Conservation (phyloP, 2,888 invertebrate species). For the Litoditis marina region DNA sequence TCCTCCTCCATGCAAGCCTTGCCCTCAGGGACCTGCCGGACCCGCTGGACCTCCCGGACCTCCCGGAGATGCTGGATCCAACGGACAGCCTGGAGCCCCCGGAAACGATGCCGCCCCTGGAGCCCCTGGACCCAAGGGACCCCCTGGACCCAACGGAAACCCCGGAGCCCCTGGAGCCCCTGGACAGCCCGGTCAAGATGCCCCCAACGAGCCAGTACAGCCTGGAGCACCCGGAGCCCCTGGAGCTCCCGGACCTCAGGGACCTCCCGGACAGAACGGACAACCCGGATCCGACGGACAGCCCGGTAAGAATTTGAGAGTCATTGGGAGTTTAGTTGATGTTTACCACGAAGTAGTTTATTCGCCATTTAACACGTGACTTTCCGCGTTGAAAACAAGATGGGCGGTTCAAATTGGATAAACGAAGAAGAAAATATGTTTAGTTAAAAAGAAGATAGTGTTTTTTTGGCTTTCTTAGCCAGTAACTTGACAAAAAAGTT, state of each 20-base stretch:
- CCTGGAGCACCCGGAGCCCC: conserved; percentile 47
- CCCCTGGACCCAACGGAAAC: conserved; percentile 39
- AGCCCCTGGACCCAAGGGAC: conserved; percentile 49
- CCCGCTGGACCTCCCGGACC: conserved; percentile 47
- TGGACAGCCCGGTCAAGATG: conserved; percentile 49
- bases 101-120: conserved; percentile 44
- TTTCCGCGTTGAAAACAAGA: too few relatives aligned
- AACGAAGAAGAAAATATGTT: too few relatives aligned
- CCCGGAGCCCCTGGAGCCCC: conserved; percentile 45
- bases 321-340: too few relatives aligned
- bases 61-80: conserved; percentile 33
- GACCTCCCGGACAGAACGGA: conserved; percentile 44
- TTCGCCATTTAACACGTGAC: too few relatives aligned
- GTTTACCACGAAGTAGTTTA: too few relatives aligned
- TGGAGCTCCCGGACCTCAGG: conserved; percentile 46
- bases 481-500: too few relatives aligned
- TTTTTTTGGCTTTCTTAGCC: too few relatives aligned
- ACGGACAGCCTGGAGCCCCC: conserved; percentile 35
- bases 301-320: too few relatives aligned
- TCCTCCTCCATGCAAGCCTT: conserved; percentile 50
- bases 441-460: too few relatives aligned
- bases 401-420: too few relatives aligned
- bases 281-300: conserved; percentile 40
- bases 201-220: conserved; percentile 39
- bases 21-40: conserved; percentile 44